Base-by-base conservation (phyloP, 2,113 vertebrate genomes). In the Erythrocebus patas region DNA sequence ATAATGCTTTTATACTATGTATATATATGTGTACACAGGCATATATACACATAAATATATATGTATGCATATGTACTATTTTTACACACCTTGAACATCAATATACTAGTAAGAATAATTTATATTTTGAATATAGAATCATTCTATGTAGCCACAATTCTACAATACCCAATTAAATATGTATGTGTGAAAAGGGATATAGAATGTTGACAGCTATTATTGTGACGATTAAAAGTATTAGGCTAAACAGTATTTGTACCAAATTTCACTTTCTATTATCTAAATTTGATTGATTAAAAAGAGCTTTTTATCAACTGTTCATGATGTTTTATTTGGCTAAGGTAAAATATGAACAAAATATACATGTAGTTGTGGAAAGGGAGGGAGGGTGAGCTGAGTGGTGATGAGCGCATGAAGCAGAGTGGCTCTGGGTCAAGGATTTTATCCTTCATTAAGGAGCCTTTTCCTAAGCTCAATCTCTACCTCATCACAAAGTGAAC, bases 371-470 rank as follows among this genome's bases (percentile, higher is more conserved):
- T 40, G n/a, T 8, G 1, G 76, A 91, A 86, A 89, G 30, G 0
- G 0, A 50, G 35, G 89, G 30, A 50, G 35, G 90, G 30, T 94
- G 82, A 88, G 70, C 20, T 45, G 94, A 79, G 93, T 61, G 32
- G 93, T 59, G 94, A 91, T 45, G 43, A 98, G 94, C 20, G 68
- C 11, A 11, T 95, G 89, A 93, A 96, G 61, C 95, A 64, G 93
- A 81, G 55, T n/a, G 66, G 68, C 97, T 93, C 16, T 38, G 89
- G 96, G 98, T 99, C 98, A 98, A 98, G 96, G 96, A 98, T 96
- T 98, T 91, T 97, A 81, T 96, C 97, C 97, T 98, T 96, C 94
- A 90, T 97, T 96, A 97, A 82, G 96, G 82, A 85, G 86, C 38
- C 55, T 91, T 97, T 91, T 86, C 95, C 89, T 95, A 50, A 96